Conservation (phyloP, 2,113 vertebrate species). For the Brevimyrus niger region DNA sequence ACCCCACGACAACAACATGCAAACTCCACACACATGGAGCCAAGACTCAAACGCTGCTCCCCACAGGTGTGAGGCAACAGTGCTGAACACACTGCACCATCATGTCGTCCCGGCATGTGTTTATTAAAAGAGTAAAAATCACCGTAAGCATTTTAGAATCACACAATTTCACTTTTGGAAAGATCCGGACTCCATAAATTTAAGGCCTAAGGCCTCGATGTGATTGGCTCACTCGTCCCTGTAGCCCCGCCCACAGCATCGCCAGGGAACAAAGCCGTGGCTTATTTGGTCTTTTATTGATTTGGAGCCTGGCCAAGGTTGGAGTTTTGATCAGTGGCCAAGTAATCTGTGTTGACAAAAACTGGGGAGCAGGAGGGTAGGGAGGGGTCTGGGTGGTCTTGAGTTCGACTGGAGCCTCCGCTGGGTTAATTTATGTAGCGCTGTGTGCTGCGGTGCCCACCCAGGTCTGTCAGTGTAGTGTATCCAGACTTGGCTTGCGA, state of each 20-base stretch:
- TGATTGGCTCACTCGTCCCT: neutral
- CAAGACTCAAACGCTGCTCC: neutral
- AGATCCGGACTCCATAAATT: neutral
- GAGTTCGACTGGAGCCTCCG: conserved; percentile 13
- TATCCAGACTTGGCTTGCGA: neutral
- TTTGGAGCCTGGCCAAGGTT: conserved; percentile 18
- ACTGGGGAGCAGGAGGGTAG: conserved; percentile 5
- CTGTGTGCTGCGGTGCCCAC: neutral
- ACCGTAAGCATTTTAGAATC: neutral
- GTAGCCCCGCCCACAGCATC: neutral
- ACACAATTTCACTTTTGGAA: neutral
- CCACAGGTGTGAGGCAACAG: neutral
- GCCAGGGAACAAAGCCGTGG: neutral
- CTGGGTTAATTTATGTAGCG: conserved; percentile 4
- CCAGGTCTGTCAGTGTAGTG: neutral
- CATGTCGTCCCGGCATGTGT: neutral
- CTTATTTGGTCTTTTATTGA: conserved; percentile 1
- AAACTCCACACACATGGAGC: neutral
- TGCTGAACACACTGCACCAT: neutral
- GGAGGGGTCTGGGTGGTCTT: conserved; percentile 20
- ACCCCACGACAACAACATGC: neutral
- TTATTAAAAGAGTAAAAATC: neutral
- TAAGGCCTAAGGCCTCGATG: neutral
- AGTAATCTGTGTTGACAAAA: neutral
- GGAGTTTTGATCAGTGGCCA: conserved; percentile 23